Evolutionary conservation across 2,113 vertebrate genomes (phyloP).

Genomic region (Rhinogobius similis): DNA sequence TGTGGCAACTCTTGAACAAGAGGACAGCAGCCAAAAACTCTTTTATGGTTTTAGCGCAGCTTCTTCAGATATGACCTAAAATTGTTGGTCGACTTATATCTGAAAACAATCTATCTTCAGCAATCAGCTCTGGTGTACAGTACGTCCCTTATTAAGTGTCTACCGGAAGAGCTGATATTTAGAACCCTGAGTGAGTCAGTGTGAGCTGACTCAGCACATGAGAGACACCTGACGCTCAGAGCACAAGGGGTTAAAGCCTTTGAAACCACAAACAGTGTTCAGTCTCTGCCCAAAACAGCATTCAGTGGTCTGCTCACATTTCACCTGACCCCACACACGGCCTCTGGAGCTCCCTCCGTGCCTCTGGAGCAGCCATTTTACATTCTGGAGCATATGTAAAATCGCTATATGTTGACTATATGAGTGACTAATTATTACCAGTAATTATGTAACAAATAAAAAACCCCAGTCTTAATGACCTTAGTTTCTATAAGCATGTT

Average conservation of each 20-base stretch:
- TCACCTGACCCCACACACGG: conserved; percentile 32
- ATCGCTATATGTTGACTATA: not conserved
- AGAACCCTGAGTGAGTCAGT: conserved; percentile 18
- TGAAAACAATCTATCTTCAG: too few species aligned
- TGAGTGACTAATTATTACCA: conserved; percentile 15
- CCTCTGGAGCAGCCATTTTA: conserved; percentile 22
- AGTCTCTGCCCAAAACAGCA: conserved; percentile 48
- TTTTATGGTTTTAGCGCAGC: too few species aligned
- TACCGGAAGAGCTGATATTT: not conserved
- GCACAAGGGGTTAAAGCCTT: conserved; percentile 27
- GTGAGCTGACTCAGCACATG: conserved; percentile 45
- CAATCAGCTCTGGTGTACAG: not conserved
- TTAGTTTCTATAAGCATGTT: conserved; percentile 18
- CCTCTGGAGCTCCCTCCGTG: conserved; percentile 22
- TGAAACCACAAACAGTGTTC: conserved; percentile 44
- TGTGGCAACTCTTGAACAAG: not conserved
- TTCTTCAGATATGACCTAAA: too few species aligned
- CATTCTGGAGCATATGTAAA: conserved; percentile 16
- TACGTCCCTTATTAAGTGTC: not conserved
- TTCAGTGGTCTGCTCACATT: conserved; percentile 47
- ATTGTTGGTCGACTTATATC: too few species aligned
- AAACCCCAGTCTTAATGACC: conserved; percentile 17
- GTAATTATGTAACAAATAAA: conserved; percentile 1
- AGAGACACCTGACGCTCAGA: conserved; percentile 46
- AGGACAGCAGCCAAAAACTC: too few species aligned